Evolutionary conservation across 2,113 vertebrate genomes (phyloP).

Genomic region (Ptyas mucosa): DNA sequence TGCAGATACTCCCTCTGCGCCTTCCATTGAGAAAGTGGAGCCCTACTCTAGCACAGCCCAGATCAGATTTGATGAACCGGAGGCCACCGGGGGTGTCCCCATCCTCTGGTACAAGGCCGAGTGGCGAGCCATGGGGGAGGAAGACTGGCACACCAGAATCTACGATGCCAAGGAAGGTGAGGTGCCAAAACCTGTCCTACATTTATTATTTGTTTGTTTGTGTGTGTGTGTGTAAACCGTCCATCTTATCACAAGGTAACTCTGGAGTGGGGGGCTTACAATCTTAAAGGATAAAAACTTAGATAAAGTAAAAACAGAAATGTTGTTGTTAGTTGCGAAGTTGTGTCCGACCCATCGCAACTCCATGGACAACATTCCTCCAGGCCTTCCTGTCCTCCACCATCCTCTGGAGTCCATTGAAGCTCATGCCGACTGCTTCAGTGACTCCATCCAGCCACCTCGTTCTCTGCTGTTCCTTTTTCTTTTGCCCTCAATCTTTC

Average conservation of each 20-base stretch:
- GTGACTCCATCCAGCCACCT: too few relatives aligned
- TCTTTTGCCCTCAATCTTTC: too few relatives aligned
- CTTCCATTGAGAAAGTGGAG: slow-evolving; percentile 81
- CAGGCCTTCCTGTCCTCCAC: too few relatives aligned
- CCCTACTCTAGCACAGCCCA: slow-evolving; percentile 92
- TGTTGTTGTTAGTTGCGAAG: too few relatives aligned
- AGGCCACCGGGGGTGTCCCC: slow-evolving; percentile 88
- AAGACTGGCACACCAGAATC: slow-evolving; percentile 75
- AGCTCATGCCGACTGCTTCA: too few relatives aligned
- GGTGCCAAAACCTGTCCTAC: neutral
- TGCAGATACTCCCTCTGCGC: slow-evolving; percentile 91
- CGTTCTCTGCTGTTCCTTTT: too few relatives aligned
- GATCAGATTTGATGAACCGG: slow-evolving; percentile 88
- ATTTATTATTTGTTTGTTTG: neutral
- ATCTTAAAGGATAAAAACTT: neutral
- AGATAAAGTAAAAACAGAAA: neutral
- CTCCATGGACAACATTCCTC: too few relatives aligned
- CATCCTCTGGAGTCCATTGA: too few relatives aligned
- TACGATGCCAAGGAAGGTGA: slow-evolving; percentile 85
- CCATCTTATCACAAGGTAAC: neutral
- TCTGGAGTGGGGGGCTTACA: neutral
- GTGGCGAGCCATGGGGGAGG: slow-evolving; percentile 77
- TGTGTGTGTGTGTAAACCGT: too few relatives aligned
- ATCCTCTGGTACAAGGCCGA: slow-evolving; percentile 87
- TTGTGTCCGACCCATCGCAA: too few relatives aligned